A percentile compares a stretch with the other conserved stretches of the same genome.
Conservation (phyloP, 2,888 invertebrate genomes). For the Neoscelio sp. region DNA sequence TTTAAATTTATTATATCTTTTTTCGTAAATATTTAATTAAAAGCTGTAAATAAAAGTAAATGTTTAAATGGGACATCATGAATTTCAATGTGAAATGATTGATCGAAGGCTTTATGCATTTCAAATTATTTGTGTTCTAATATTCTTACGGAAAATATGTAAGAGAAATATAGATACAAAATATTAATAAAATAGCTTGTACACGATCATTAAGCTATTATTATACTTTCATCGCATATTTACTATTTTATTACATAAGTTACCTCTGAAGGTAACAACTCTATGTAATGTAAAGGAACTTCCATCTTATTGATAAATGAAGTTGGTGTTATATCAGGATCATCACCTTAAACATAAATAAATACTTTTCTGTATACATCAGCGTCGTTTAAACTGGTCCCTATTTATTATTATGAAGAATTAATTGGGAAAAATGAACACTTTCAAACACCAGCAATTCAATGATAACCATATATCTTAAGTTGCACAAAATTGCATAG, state of each 20-base stretch:
- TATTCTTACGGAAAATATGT: constrained; percentile 7
- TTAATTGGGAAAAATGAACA: constrained; percentile 37
- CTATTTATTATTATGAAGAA: constrained; percentile 16
- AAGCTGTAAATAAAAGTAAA: neutral
- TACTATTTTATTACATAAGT: constrained; percentile 33
- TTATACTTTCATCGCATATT: constrained; percentile 40
- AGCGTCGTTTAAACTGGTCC: constrained; percentile 12
- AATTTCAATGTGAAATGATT: constrained; percentile 6
- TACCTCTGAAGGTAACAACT: neutral
- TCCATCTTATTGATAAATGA: constrained; percentile 42
- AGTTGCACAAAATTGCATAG: constrained; percentile 11
- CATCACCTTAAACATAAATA: constrained; percentile 24
- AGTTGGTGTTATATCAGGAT: constrained; percentile 20
- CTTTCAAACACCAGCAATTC: constrained; percentile 12
- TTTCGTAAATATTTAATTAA: constrained; percentile 16
- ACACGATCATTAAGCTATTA: constrained; percentile 43
- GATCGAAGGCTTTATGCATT: constrained; percentile 33
- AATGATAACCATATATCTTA: constrained; percentile 12
- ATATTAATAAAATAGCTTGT: constrained; percentile 45
- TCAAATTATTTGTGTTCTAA: constrained; percentile 24
- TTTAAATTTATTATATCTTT: no score
- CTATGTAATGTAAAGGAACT: constrained; percentile 30
- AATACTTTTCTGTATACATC: constrained; percentile 15
- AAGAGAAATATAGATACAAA: constrained; percentile 16
- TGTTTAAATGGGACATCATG: no score